phyloP scores from a whole-genome alignment of 2,113 vertebrate genomes.

The Rhagologus leucostigma region DNA sequence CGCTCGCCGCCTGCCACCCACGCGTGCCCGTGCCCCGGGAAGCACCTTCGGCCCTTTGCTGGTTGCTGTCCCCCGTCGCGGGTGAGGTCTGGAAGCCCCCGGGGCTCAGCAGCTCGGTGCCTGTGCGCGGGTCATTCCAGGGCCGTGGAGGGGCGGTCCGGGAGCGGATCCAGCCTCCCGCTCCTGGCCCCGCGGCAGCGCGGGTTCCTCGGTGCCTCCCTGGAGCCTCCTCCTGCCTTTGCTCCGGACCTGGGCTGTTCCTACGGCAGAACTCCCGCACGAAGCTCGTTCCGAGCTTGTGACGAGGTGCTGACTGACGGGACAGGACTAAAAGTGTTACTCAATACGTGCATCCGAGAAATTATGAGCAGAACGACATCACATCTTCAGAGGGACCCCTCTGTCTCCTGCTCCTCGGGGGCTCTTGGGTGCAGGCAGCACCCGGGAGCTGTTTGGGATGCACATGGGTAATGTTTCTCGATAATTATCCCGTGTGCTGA shows the following conservation, averaged over 20 bases:
- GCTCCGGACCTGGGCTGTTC: background rate
- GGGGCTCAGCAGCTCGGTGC: background rate
- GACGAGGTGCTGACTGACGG: background rate
- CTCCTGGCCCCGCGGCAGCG: background rate
- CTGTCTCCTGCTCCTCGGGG: accelerated
- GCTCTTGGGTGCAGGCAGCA: accelerated
- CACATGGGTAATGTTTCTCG: accelerated
- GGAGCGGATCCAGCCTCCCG: background rate
- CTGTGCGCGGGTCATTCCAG: background rate
- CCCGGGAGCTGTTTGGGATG: background rate
- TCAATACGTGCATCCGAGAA: accelerated
- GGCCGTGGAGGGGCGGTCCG: background rate
- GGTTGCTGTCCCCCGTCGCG: accelerated
- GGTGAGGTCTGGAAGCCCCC: background rate
- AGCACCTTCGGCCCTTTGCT: background rate
- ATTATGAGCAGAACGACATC: no score
- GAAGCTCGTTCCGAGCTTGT: background rate
- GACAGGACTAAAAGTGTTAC: accelerated
- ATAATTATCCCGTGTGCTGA: accelerated
- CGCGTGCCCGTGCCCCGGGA: background rate
- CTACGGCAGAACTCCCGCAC: background rate
- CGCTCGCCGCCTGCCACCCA: background rate
- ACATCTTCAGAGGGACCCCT: accelerated
- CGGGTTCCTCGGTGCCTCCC: background rate
- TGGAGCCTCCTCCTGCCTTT: background rate